Conservation (phyloP, 2,113 vertebrate genomes). For the Odocoileus virginianus region DNA sequence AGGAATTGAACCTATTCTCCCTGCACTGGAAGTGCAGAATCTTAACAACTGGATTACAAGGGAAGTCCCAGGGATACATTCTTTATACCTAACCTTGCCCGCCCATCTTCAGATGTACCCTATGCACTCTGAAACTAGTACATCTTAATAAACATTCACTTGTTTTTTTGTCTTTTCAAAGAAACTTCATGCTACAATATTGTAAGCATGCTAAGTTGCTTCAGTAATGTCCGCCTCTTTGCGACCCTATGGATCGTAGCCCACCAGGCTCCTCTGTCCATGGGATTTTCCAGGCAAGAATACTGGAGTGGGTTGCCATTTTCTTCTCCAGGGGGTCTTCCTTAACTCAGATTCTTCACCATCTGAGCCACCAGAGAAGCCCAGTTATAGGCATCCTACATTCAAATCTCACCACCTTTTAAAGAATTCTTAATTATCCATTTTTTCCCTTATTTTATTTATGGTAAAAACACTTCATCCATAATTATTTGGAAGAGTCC, state of each 20-base stretch:
- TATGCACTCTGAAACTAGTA: background rate
- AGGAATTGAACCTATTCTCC: background rate
- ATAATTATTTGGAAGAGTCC: background rate
- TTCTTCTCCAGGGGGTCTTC: background rate
- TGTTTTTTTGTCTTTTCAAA: background rate
- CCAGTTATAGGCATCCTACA: background rate
- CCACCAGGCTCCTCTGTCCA: background rate
- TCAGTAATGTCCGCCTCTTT: background rate
- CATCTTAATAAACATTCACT: background rate
- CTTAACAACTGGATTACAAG: background rate
- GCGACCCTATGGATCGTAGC: rapidly evolving
- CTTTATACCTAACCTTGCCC: background rate
- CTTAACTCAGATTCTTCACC: background rate
- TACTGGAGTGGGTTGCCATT: background rate
- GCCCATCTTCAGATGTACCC: background rate
- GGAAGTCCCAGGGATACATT: background rate
- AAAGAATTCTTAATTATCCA: background rate
- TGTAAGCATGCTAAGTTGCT: background rate
- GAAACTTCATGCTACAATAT: background rate
- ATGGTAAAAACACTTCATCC: background rate
- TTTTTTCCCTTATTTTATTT: background rate
- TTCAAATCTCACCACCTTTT: background rate
- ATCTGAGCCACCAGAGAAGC: background rate
- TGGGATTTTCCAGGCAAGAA: background rate
- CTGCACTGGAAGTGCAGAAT: background rate